These are phyloP conservation scores for Gadopsis marmoratus DNA, from an alignment of 2,797 vertebrate genomes.

Conservation along the genomic window DNA sequence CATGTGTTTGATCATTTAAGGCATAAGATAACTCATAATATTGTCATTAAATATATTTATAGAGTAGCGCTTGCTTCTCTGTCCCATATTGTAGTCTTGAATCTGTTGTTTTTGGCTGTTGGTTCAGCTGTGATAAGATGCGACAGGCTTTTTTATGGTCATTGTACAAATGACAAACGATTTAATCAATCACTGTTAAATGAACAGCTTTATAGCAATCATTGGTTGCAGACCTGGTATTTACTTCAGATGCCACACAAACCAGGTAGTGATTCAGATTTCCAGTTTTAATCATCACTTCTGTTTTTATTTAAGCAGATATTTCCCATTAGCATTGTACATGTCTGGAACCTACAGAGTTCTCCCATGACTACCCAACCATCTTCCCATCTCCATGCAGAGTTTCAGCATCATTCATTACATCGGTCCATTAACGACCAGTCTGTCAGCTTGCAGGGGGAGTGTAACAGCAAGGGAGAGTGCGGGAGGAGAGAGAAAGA, in stretches of 20 bases:
- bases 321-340: conserved; percentile 87
- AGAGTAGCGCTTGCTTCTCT: not conserved
- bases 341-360: conserved; percentile 83
- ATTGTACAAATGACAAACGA: not conserved
- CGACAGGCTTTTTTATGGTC: not conserved
- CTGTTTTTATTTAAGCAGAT: conserved; percentile 89
- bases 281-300: conserved; percentile 88
- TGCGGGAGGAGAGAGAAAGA: not conserved
- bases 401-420: conserved; percentile 75
- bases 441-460: conserved; percentile 75
- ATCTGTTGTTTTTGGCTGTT: not conserved
- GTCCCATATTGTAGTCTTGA: fast-evolving
- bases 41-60: not conserved
- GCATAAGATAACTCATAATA: not conserved
- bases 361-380: conserved; percentile 77
- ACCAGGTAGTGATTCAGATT: conserved; percentile 63
- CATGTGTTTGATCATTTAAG: not conserved
- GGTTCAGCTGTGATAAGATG: not conserved
- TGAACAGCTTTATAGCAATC: not conserved
- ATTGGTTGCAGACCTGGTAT: not conserved
- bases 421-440: conserved; percentile 62
- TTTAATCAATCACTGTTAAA: not conserved
- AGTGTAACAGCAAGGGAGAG: conserved; percentile 43
- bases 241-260: conserved; percentile 46
- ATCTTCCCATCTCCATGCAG: conserved; percentile 69